phyloP scores from a whole-genome alignment of 1,140 invertebrate species.

The Lethrus apterus region DNA sequence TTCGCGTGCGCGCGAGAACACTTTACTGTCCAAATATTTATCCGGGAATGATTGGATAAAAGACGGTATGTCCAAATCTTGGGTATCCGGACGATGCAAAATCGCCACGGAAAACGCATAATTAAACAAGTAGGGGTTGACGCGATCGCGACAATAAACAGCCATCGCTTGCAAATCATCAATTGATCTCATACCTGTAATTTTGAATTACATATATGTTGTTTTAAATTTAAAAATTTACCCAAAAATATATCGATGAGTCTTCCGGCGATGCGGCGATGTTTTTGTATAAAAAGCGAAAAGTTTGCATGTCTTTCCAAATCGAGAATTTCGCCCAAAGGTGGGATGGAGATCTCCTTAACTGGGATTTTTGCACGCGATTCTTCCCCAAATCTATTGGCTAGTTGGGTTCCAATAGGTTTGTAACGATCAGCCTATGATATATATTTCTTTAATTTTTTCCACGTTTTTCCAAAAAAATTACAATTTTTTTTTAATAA shows the following conservation, averaged over 20 bases:
- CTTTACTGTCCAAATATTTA: constrained; percentile 65
- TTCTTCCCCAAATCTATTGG: constrained; percentile 51
- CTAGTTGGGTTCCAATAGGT: constrained; percentile 45
- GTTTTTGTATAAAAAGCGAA: constrained; percentile 66
- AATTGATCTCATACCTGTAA: constrained; percentile 54
- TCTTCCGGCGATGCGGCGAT: constrained; percentile 57
- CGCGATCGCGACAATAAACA: constrained; percentile 62
- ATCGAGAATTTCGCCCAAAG: constrained; percentile 56
- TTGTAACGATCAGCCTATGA: constrained; percentile 57
- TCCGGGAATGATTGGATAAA: constrained; percentile 68
- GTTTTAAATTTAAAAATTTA: constrained; percentile 26
- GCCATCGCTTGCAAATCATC: constrained; percentile 64
- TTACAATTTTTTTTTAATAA: constrained; percentile 7
- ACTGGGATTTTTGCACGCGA: constrained; percentile 50
- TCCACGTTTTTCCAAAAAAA: no score
- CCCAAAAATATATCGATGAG: constrained; percentile 68
- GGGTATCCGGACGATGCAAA: constrained; percentile 67
- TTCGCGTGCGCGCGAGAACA: constrained; percentile 61
- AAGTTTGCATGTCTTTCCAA: constrained; percentile 61
- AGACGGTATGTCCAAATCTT: constrained; percentile 59
- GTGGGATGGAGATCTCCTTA: constrained; percentile 59
- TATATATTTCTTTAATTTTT: no score
- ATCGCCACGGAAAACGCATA: constrained; percentile 69
- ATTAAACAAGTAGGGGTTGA: constrained; percentile 72
- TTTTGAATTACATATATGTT: constrained; percentile 14